Percentiles rank a stretch among this genome's conserved stretches.
These are phyloP conservation scores for Heterocephalus glaber DNA, from an alignment of 2,113 vertebrate species.

Conservation along the genomic window DNA sequence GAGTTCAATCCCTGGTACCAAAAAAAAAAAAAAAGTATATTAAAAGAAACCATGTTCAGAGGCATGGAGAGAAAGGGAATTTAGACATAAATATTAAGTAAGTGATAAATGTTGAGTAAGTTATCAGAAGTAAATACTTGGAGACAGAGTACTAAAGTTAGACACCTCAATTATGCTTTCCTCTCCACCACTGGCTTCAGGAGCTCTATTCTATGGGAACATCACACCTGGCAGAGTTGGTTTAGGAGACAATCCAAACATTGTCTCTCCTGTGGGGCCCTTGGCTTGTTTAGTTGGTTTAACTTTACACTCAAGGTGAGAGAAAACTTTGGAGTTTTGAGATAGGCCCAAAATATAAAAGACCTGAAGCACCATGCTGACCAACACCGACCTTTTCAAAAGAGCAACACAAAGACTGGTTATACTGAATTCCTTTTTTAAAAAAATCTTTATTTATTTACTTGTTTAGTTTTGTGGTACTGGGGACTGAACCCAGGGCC, in stretches of 20 bases:
- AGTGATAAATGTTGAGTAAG: background rate
- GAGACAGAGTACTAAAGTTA: background rate
- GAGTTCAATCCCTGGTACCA: too few species aligned
- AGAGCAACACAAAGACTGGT: background rate
- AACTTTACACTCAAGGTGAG: slow-evolving; percentile 28
- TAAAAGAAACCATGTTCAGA: background rate
- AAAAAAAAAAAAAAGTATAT: background rate
- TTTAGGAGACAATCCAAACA: slow-evolving; percentile 52
- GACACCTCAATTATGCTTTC: background rate
- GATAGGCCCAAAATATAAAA: background rate
- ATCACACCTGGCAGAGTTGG: background rate
- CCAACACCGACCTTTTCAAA: slow-evolving; percentile 19
- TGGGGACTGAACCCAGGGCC: background rate
- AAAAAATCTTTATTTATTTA: background rate
- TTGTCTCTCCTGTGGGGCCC: slow-evolving; percentile 50
- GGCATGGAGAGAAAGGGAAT: background rate
- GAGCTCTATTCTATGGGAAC: background rate
- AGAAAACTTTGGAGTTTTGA: background rate
- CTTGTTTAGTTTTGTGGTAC: background rate
- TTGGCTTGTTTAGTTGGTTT: slow-evolving; percentile 54
- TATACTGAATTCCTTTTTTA: background rate
- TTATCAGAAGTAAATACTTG: background rate
- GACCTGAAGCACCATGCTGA: background rate
- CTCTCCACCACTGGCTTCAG: background rate
- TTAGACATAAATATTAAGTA: background rate